Percentiles rank a stretch among this genome's conserved stretches.
These are phyloP conservation scores for Podarcis cretensis DNA, from an alignment of 2,113 vertebrate genomes.

Conservation along the genomic window DNA sequence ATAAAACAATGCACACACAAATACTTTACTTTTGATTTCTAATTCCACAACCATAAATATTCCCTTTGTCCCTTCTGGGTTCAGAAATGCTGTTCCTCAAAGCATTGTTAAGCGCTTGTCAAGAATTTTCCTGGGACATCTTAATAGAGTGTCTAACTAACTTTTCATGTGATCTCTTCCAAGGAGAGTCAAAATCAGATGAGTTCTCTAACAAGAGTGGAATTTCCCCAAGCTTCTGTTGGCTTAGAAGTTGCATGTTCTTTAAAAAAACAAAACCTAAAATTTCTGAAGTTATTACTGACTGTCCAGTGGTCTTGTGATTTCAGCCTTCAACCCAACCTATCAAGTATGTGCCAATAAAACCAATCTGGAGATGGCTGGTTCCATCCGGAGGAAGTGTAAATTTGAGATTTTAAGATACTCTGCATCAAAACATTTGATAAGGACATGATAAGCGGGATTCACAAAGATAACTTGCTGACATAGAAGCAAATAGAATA, in stretches of 20 bases:
- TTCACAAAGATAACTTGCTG: not conserved
- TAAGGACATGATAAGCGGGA: conserved; percentile 20
- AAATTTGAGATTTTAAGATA: conserved; percentile 39
- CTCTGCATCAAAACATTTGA: conserved; percentile 18
- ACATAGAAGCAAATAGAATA: not conserved
- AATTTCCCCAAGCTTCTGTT: conserved; percentile 55
- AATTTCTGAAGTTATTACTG: conserved; percentile 46
- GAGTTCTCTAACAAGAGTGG: conserved; percentile 17
- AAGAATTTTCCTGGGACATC: not conserved
- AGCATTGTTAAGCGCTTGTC: not conserved
- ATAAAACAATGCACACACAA: not conserved
- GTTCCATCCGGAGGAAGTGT: conserved; percentile 32
- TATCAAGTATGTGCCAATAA: conserved; percentile 33
- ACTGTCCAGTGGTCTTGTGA: conserved; percentile 34
- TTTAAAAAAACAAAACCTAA: no score
- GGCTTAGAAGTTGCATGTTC: conserved; percentile 29
- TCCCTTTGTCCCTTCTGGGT: not conserved
- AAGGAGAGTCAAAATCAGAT: conserved; percentile 26
- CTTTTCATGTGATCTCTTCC: conserved; percentile 12
- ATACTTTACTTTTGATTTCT: not conserved
- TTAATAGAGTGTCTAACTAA: conserved; percentile 29
- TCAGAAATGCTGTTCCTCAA: not conserved
- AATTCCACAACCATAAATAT: not conserved
- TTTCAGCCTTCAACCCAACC: conserved; percentile 18
- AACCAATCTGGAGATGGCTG: conserved; percentile 41